Evolutionary conservation across 2,113 vertebrate genomes (phyloP).

Genomic region (Zingel zingel): DNA sequence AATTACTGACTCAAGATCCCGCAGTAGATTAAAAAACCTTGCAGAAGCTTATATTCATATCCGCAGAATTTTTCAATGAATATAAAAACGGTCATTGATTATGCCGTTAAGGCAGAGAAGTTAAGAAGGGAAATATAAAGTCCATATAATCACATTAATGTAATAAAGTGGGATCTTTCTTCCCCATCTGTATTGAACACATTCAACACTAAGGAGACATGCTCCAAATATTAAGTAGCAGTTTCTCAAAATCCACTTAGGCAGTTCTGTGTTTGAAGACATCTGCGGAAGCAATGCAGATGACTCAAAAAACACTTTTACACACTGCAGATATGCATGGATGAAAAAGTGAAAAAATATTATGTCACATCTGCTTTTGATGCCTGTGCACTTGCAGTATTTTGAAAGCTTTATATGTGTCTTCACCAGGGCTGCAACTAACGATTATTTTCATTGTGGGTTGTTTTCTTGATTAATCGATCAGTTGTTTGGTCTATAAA

Average conservation of each 20-base stretch:
- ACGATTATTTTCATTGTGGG: too few species aligned
- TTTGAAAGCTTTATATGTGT: too few species aligned
- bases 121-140: slow-evolving; percentile 77
- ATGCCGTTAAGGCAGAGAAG: slow-evolving; percentile 69
- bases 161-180: slow-evolving; percentile 76
- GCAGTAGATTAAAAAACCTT: slow-evolving; percentile 70
- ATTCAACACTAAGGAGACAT: slow-evolving; percentile 62
- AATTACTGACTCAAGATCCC: slow-evolving; percentile 79
- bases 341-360: slow-evolving; percentile 29
- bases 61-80: slow-evolving; percentile 78
- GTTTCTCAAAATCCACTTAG: slow-evolving; percentile 74
- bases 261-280: slow-evolving; percentile 58
- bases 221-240: slow-evolving; percentile 73
- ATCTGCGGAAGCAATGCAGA: slow-evolving; percentile 41
- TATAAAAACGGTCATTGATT: slow-evolving; percentile 81
- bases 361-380: slow-evolving; percentile 6
- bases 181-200: slow-evolving; percentile 68
- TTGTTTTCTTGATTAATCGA: too few species aligned
- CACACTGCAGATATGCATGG: slow-evolving; percentile 6
- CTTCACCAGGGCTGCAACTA: too few species aligned
- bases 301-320: slow-evolving; percentile 41
- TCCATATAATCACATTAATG: slow-evolving; percentile 82
- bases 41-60: slow-evolving; percentile 78
- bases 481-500: too few species aligned
- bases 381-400: slow-evolving; percentile 1